Base-by-base conservation (phyloP, 2,888 invertebrate genomes). In the Malacosoma neustria region DNA sequence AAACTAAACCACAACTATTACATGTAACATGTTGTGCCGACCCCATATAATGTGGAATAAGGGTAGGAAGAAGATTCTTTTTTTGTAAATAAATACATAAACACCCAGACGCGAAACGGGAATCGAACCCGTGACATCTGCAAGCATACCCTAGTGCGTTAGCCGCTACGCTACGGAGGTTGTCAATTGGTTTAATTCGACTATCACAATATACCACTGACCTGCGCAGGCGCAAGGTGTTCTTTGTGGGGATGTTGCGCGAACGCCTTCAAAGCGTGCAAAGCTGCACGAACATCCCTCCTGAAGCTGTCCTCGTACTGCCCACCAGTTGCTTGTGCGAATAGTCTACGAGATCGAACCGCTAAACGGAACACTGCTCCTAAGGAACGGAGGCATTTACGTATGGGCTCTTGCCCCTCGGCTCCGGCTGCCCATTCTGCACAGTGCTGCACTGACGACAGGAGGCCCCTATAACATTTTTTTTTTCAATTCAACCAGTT, bases 301-400 rank as follows among this genome's bases (percentile, higher is more conserved):
- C 92, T 86, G 64, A 97, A 97, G 55, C 93, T 93, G 59, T 96
- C 96, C 61, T 96, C 96, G 61, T 93, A 94, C 70, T 95, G 93
- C 0, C 95, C 95, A 5, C 94, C 94, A 0, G 95, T 96, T 0
- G 96, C 96, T 11, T 94, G 87, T 0, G 94, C 91, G 79, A 96
- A 96, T 30, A 96, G 65, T 30, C 93, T 71, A 4, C 96, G 87
- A 31, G 97, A 97, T 53, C 97, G 94, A 29, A 97, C 96, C 2
- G 97, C 93, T 54, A 98, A 89, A 46, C 97, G 94, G 74, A 97
- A 96, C 50, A 98, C 95, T 44, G 96, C 96, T 62, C 97, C 97
- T 32, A 97, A 82, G 0, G 96, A 96, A 38, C 93, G 91, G 42
- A 96, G 94, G 61, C 96, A 96, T 61, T 95, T 96, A 65, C 95